Conservation (phyloP, 2,797 vertebrate species). For the Diglossa cyanea region DNA sequence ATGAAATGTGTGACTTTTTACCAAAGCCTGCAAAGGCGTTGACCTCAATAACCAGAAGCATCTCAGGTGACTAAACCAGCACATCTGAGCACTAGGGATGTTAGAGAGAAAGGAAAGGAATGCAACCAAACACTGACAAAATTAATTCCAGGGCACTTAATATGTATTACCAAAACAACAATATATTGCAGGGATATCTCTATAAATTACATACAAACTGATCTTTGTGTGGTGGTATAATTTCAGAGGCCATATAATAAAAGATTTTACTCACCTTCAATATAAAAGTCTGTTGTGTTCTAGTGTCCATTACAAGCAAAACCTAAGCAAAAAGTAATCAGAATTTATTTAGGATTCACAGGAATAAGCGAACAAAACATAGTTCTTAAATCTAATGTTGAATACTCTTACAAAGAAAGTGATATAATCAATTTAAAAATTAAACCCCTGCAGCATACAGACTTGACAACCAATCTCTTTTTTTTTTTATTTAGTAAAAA, state of each 20-base stretch:
- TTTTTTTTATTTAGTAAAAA: background rate
- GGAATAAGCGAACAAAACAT: background rate
- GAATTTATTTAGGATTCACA: background rate
- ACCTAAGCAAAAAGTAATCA: constrained; percentile 80
- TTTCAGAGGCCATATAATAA: background rate
- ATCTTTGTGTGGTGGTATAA: background rate
- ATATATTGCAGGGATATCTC: background rate
- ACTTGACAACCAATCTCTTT: background rate
- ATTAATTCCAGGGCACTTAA: background rate
- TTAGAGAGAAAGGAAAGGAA: background rate
- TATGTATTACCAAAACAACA: background rate
- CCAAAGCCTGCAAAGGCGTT: background rate
- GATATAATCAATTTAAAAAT: background rate
- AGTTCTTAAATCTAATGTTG: background rate
- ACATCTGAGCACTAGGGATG: background rate
- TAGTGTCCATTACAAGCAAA: constrained; percentile 95
- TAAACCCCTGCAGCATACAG: background rate
- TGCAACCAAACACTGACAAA: background rate
- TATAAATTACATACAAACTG: background rate
- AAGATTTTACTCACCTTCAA: constrained; percentile 88
- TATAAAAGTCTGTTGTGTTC: constrained; percentile 93
- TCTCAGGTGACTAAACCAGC: background rate
- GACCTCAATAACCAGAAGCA: background rate
- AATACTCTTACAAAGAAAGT: background rate
- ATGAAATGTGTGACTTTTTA: background rate